Percentiles rank a stretch among this genome's conserved stretches.
phyloP scores from a whole-genome alignment of 2,113 vertebrate genomes.

The Vulpes lagopus region DNA sequence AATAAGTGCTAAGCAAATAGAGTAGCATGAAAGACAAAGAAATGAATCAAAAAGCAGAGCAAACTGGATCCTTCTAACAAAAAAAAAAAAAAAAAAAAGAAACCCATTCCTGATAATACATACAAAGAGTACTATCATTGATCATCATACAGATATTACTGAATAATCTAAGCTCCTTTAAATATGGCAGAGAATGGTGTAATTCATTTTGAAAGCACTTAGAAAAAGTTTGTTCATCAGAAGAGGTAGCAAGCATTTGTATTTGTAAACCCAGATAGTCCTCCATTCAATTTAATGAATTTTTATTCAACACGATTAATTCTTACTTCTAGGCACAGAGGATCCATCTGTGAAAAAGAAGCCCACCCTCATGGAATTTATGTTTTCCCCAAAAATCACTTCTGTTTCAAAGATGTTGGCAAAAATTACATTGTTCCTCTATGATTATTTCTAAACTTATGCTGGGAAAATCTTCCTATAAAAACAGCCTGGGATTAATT shows the following conservation, averaged over 20 bases:
- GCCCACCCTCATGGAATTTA: not conserved
- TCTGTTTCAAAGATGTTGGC: not conserved
- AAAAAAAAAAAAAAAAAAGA: not conserved
- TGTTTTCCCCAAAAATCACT: not conserved
- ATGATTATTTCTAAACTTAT: not conserved
- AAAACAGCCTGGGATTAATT: not conserved
- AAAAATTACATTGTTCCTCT: constrained; percentile 2
- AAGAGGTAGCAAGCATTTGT: not conserved
- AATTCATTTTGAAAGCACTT: not conserved
- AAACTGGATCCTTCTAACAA: not conserved
- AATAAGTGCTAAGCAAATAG: not conserved
- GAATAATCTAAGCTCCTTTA: not conserved
- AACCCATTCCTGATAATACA: not conserved
- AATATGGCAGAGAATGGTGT: not conserved
- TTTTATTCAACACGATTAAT: not conserved
- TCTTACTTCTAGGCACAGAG: not conserved
- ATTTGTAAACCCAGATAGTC: not conserved
- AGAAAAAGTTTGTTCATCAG: not conserved
- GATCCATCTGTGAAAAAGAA: not conserved
- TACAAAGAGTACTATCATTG: not conserved
- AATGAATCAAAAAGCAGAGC: not conserved
- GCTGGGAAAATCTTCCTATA: not conserved
- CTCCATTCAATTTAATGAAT: not conserved
- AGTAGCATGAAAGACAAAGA: constrained; percentile 4
- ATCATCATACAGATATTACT: not conserved